Conservation (phyloP, 2,888 invertebrate species). For the Diplazon laetatorius region DNA sequence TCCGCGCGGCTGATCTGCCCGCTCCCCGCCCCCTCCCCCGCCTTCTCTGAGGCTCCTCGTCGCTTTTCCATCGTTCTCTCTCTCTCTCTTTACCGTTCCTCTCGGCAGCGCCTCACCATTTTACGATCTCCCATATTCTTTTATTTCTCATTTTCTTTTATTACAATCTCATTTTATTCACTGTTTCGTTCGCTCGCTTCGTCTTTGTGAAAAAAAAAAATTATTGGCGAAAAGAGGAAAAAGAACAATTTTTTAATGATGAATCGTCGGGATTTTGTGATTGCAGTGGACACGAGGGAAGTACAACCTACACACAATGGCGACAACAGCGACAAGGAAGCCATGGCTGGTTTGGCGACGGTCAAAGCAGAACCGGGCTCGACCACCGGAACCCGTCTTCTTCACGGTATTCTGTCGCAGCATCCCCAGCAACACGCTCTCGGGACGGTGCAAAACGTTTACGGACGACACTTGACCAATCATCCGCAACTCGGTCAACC, state of each 20-base stretch:
- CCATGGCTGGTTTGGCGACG: constrained; percentile 75
- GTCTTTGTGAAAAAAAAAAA: constrained; percentile 18
- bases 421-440: constrained; percentile 84
- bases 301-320: constrained; percentile 81
- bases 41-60: constrained; percentile 46
- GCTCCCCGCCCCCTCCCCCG: constrained; percentile 28
- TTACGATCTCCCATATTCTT: constrained; percentile 7
- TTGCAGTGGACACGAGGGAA: constrained; percentile 87
- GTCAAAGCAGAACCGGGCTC: constrained; percentile 80
- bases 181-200: constrained; percentile 24
- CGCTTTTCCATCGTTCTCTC: constrained; percentile 43
- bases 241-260: not conserved
- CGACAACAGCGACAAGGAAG: constrained; percentile 77
- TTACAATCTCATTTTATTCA: constrained; percentile 13
- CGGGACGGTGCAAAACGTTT: constrained; percentile 80
- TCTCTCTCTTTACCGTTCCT: too few species aligned
- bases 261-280: constrained; percentile 68
- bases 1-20: constrained; percentile 69
- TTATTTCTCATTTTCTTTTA: constrained; percentile 22
- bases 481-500: constrained; percentile 85
- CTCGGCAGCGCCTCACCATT: constrained; percentile 31
- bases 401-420: constrained; percentile 87
- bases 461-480: constrained; percentile 79
- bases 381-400: constrained; percentile 81
- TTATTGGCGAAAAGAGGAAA: too few species aligned